Conservation (phyloP, 2,888 invertebrate genomes). For the Drosophila multiciliata region DNA sequence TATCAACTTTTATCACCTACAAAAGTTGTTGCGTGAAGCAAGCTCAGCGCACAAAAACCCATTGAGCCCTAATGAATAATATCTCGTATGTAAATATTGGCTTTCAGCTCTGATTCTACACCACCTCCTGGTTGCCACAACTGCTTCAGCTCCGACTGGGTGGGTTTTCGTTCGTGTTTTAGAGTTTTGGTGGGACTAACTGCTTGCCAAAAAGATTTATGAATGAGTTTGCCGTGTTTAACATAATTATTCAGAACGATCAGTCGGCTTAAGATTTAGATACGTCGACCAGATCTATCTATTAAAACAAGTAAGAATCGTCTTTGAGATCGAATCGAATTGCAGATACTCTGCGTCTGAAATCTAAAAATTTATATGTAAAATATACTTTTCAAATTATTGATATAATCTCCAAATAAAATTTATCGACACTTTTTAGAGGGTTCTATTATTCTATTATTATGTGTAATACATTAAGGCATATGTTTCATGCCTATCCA, state of each 20-base stretch:
- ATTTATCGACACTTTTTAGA: background rate
- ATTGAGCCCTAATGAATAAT: conserved; percentile 64
- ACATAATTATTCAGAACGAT: conserved; percentile 66
- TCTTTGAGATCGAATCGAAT: background rate
- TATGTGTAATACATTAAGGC: background rate
- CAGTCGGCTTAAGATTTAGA: conserved; percentile 32
- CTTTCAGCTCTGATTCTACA: conserved; percentile 22
- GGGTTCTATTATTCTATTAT: background rate
- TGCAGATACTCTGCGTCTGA: background rate
- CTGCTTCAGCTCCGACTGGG: conserved; percentile 13
- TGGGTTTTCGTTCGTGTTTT: conserved; percentile 2
- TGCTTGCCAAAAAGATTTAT: conserved; percentile 65
- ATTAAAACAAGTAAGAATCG: conserved; percentile 30
- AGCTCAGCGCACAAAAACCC: conserved; percentile 37
- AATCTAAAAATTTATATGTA: background rate
- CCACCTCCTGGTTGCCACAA: background rate
- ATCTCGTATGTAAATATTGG: conserved; percentile 60
- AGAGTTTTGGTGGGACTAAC: conserved; percentile 11
- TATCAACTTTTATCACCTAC: conserved; percentile 73
- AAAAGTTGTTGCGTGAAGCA: conserved; percentile 62
- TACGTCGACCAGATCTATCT: conserved; percentile 47
- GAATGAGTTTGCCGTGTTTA: conserved; percentile 65
- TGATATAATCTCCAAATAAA: background rate
- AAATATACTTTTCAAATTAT: background rate
- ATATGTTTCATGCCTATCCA: background rate